Base-by-base conservation (phyloP, 2,113 vertebrate genomes). In the Pseudorasbora parva region DNA sequence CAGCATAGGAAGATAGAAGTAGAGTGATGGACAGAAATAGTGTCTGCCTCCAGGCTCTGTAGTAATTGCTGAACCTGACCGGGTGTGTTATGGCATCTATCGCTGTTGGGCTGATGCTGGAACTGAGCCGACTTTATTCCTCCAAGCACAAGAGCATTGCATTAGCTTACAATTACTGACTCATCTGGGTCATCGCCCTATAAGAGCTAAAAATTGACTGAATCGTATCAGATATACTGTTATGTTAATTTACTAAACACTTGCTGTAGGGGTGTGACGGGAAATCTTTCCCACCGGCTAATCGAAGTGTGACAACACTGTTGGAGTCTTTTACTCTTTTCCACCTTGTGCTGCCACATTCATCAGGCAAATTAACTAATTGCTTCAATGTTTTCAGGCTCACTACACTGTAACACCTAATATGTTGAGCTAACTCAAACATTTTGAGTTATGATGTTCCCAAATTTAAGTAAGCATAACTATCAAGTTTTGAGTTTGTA, bases 121-220 rank as follows among this genome's bases (percentile, higher is more conserved):
- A 82, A 66, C 56, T 51, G 21, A 60, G 75, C 15, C 8, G 85
- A 89, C 59, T 85, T 81, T 81, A 77, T 92, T 91, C 89, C 90
- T 78, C 89, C 88, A 86, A 86, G 89, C 88, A 88, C 88, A 77
- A 54, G 91, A 87, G 85, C 88, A 88, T 89, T 88, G 80, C 80
- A 54, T 87, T 89, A 87, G 66, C 88, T 87, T 91, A 90, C 84
- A 47, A 88, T 88, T 89, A 89, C 86, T 89, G 91, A 92, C 92
- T 93, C 91, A 93, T 91, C 90, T 89, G 91, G 92, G 93, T 92
- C 93, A 92, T 83, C 15, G 86, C 87, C 80, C 54, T 17, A 37
- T 49, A 56, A 69, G 19, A 21, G 21, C 27, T 69, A 11, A 56
- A 69, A 49, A 69, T 21, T 45, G 1, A 47, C 74, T n/a, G 14